Evolutionary conservation across 2,113 vertebrate genomes (phyloP).

Genomic region (Antigone vipio): DNA sequence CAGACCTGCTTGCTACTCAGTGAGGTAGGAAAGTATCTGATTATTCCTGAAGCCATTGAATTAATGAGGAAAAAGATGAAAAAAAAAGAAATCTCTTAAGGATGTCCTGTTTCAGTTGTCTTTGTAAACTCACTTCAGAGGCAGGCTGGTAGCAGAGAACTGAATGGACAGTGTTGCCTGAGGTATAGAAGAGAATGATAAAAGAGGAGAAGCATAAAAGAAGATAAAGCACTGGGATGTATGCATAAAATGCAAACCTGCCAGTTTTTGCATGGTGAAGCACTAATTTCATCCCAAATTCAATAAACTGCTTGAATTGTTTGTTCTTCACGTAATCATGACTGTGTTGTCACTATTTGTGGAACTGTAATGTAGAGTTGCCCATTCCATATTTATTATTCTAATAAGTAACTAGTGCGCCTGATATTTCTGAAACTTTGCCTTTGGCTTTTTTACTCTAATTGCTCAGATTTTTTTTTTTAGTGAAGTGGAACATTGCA

Average conservation of each 20-base stretch:
- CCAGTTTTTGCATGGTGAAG: neutral
- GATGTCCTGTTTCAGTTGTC: neutral
- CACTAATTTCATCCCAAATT: neutral
- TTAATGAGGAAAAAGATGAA: neutral
- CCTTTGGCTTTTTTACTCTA: neutral
- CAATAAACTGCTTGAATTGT: neutral
- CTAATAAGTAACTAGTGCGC: neutral
- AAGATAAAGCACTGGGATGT: neutral
- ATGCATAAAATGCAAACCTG: neutral
- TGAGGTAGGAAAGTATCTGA: neutral
- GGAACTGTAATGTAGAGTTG: neutral
- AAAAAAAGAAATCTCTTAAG: neutral
- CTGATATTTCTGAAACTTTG: neutral
- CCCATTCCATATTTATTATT: neutral
- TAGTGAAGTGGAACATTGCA: neutral
- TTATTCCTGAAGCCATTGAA: neutral
- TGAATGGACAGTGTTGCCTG: neutral
- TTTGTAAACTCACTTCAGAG: conserved; percentile 18
- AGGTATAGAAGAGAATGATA: neutral
- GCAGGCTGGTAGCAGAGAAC: neutral
- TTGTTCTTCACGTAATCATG: neutral
- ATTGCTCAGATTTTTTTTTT: neutral
- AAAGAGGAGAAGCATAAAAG: neutral
- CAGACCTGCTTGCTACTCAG: neutral
- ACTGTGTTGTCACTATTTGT: neutral